Evolutionary conservation across 2,888 invertebrate species (phyloP), one percentile per base, ranked within the genome.

Genomic region (Tachina lurida): DNA sequence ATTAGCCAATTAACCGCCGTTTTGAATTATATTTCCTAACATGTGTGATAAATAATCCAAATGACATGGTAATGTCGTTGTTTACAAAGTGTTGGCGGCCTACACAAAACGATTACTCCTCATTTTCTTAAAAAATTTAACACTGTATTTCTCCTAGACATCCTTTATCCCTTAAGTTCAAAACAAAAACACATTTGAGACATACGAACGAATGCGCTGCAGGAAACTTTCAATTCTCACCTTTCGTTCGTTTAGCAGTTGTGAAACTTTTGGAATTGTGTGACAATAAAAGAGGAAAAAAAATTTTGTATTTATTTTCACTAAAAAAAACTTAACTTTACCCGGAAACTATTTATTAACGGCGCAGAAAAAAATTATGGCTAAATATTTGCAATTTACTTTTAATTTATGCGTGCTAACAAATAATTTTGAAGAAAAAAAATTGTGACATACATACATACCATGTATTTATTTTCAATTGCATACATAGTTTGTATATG

Each of bases 1-100:
- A 43, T 80, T 49, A 80, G 52, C 58, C 49, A 80, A 67, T 74
- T 74, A 74, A 74, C 80, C 80, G 58, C 52, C 49, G 43, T 41
- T 74, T 31, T 67, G 60, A 74, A 68, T 74, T 52, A 80, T 74
- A 67, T 67, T 80, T 67, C n/a, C 10, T 4, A 41, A 74, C 67
- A 67, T 67, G 56, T 60, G 74, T 65, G 39, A 41, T 45, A 47
- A 17, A 9, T 49, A 49, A 41, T 10, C 15, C 39, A 47, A 47
- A 49, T 45, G 12, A 17, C 17, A 8, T 41, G 15, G 31, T 75
- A 22, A 65, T 45, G 31, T 52, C 10, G 15, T 54, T n/a, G 47
- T 15, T 45, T 45, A 31, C 2, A 54, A 54, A 17, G 45, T 63
- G 78, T 54, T 60, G 78, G 62, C 45, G 78, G 62, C 45, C 45